Evolutionary conservation across 1,140 invertebrate species (phyloP).

Genomic region (Lerema accius): DNA sequence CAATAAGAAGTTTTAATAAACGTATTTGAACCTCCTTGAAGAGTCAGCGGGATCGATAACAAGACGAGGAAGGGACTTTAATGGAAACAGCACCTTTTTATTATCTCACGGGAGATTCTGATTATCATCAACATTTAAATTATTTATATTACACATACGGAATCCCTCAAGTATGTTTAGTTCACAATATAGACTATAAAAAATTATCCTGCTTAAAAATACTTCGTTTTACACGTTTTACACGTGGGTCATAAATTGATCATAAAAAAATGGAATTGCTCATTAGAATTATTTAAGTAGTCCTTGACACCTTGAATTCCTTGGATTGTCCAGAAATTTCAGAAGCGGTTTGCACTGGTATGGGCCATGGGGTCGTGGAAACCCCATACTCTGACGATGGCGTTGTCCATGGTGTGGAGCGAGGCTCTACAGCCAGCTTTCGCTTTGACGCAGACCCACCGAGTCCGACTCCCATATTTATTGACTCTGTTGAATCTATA

Average conservation of each 20-base stretch:
- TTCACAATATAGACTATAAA: conserved; percentile 17
- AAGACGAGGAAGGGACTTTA: conserved; percentile 7
- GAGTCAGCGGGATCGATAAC: conserved; percentile 13
- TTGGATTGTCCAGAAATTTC: conserved; percentile 26
- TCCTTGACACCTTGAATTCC: conserved; percentile 2
- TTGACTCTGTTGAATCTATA: conserved; percentile 76
- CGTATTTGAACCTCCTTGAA: not conserved
- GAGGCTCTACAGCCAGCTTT: conserved; percentile 74
- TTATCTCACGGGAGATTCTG: conserved; percentile 3
- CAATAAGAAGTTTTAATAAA: conserved; percentile 31
- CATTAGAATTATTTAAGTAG: conserved; percentile 6
- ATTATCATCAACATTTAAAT: conserved; percentile 4
- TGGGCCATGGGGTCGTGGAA: conserved; percentile 73
- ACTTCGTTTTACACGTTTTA: conserved; percentile 11
- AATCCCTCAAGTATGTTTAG: not conserved
- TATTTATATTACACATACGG: not conserved
- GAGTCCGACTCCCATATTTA: conserved; percentile 65
- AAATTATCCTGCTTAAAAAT: conserved; percentile 13
- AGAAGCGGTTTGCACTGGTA: conserved; percentile 72
- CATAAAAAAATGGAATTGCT: conserved; percentile 25
- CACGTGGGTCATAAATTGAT: conserved; percentile 12
- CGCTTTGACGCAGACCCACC: conserved; percentile 77
- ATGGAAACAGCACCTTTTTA: conserved; percentile 33
- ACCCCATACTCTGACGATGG: conserved; percentile 75
- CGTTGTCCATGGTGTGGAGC: conserved; percentile 74